Evolutionary conservation across 2,888 invertebrate species (phyloP).

Genomic region (Crepidodera aurea): DNA sequence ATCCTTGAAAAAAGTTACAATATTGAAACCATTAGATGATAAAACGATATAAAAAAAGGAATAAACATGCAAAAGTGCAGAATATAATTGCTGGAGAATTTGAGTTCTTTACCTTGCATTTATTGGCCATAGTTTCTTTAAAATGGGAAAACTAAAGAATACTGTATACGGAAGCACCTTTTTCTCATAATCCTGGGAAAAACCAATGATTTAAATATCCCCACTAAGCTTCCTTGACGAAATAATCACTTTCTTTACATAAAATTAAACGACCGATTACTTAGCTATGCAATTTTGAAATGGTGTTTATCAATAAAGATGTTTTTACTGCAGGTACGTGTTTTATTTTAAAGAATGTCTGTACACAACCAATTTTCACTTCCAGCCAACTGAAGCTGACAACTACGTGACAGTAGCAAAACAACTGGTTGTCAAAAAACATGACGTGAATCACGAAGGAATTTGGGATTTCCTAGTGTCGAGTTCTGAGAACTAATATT

Average conservation of each 20-base stretch:
- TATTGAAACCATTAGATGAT: neutral
- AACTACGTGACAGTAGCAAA: slow-evolving; percentile 8
- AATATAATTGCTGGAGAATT: no score
- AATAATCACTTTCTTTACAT: neutral
- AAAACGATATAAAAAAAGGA: neutral
- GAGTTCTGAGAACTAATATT: neutral
- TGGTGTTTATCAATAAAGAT: neutral
- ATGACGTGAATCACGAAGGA: neutral
- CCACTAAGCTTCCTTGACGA: neutral
- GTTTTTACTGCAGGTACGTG: neutral
- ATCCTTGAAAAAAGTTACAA: slow-evolving; percentile 59
- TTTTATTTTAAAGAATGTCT: slow-evolving; percentile 4
- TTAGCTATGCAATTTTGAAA: neutral
- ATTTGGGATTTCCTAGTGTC: neutral
- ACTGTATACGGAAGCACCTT: slow-evolving; percentile 32
- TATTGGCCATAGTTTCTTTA: slow-evolving; percentile 37
- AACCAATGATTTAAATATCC: neutral
- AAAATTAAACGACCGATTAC: neutral
- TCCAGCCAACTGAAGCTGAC: neutral
- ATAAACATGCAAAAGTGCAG: neutral
- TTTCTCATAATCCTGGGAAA: slow-evolving; percentile 21
- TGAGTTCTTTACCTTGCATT: slow-evolving; percentile 40
- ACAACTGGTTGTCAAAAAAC: neutral
- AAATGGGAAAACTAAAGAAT: slow-evolving; percentile 21
- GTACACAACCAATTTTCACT: slow-evolving; percentile 13